Base-by-base conservation (phyloP, 2,888 invertebrate species). In the Dione juno region DNA sequence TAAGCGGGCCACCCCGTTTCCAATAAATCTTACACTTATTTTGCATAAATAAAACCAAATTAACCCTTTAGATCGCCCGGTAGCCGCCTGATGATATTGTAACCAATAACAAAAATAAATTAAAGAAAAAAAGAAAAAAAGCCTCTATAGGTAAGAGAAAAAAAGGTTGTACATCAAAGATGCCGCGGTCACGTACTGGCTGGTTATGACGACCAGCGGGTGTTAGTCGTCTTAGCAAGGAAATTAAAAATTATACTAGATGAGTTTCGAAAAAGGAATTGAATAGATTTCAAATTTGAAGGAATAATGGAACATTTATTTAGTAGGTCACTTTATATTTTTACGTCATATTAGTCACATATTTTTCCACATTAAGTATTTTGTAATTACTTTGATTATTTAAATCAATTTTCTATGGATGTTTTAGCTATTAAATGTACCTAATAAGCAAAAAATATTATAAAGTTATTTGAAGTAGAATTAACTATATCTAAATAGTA, bases 11-110 rank as follows among this genome's bases (percentile, higher is more conserved):
- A 83, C 83, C 84, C 88, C 81, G 81, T 77, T 79, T 78, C 78
- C 79, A 81, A 90, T 92, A 92, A 91, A 92, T 92, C 92, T 87
- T 84, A 78, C 57, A 67, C 70, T 90, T 88, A 90, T 92, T 92
- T 92, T 90, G 92, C 92, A 92, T 92, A 90, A 92, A 92, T 90
- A 91, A 92, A 90, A 90, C 87, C 84, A 88, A 92, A 90, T 92
- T 89, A 92, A 85, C 84, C 87, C 89, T 89, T 89, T 89, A 85
- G 82, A 82, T 81, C 87, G 89, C 84, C 89, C 92, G 83, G 92
- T 92, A 93, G 92, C 92, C 90, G 91, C 84, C 88, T 79, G 87
- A 88, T 89, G 86, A 89, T 89, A 89, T 90, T 90, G 89, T 91
- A 86, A 88, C 89, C 88, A 90, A 89, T 88, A 90, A 89, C 86